Evolutionary conservation across 2,888 invertebrate genomes (phyloP).

Genomic region (Andrena minutula): DNA sequence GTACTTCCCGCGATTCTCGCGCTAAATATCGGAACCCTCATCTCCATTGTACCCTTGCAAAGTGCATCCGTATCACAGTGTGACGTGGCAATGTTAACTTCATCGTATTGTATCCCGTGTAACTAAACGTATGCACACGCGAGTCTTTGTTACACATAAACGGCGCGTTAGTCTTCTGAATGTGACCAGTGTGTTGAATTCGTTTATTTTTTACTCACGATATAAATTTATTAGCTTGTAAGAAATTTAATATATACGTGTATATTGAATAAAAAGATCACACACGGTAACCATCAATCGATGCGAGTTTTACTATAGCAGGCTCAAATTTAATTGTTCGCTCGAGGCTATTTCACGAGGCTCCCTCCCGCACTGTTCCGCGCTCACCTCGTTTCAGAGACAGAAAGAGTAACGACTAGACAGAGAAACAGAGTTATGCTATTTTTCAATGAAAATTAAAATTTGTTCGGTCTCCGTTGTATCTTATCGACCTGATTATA

Average conservation of each 20-base stretch:
- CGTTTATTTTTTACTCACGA: slow-evolving; percentile 73
- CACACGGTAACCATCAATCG: slow-evolving; percentile 54
- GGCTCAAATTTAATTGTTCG: slow-evolving; percentile 14
- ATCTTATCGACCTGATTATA: neutral
- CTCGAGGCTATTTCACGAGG: neutral
- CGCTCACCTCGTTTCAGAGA: no score
- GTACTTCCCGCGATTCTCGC: slow-evolving; percentile 23
- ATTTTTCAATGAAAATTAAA: no score
- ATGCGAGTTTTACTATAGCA: slow-evolving; percentile 38
- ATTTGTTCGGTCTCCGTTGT: no score
- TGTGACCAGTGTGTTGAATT: slow-evolving; percentile 63
- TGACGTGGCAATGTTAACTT: slow-evolving; percentile 54
- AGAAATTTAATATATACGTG: slow-evolving; percentile 81
- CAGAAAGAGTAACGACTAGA: no score
- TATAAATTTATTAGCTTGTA: slow-evolving; percentile 74
- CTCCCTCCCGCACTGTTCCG: no score
- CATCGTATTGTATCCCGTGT: slow-evolving; percentile 38
- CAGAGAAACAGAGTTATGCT: no score
- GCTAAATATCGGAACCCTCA: slow-evolving; percentile 14
- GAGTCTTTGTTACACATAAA: slow-evolving; percentile 48
- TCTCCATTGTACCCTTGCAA: slow-evolving; percentile 27
- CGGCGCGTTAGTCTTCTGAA: slow-evolving; percentile 55
- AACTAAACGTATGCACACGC: slow-evolving; percentile 47
- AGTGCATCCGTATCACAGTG: slow-evolving; percentile 41
- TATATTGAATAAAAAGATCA: slow-evolving; percentile 71